A percentile compares a stretch with the other conserved stretches of the same genome.
Evolutionary conservation across 92 coral and sea anemone genomes (phyloP).

Genomic region (Parazoanthus swiftii): DNA sequence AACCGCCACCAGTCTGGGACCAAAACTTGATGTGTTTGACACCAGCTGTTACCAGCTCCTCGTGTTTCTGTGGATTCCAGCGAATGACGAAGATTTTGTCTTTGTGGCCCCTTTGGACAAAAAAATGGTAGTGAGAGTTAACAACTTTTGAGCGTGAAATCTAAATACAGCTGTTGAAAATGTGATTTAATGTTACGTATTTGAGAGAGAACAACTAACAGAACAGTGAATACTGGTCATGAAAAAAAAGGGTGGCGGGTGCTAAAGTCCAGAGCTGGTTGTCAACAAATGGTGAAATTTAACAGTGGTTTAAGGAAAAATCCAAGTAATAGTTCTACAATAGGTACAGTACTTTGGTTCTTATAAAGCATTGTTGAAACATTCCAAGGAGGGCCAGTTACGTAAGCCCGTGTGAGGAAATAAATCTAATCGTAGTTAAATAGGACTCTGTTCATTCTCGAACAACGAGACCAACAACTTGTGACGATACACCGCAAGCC

Average conservation of each 20-base stretch:
- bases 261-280: too few species aligned
- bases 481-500: too few species aligned
- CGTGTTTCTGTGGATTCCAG: conserved; percentile 94
- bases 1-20: conserved; percentile 99
- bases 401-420: neutral
- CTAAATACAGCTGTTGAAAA: neutral
- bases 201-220: too few species aligned
- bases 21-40: conserved; percentile 98
- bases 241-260: too few species aligned
- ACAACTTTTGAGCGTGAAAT: neutral
- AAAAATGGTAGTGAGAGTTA: neutral
- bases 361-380: too few species aligned
- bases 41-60: conserved; percentile 92
- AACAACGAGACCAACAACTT: neutral
- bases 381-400: neutral
- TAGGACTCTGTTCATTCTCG: neutral
- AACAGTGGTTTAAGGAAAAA: too few species aligned
- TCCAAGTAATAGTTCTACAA: too few species aligned
- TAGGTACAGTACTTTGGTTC: too few species aligned
- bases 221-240: too few species aligned
- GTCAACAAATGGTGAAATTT: too few species aligned
- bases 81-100: conserved; percentile 95
- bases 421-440: neutral
- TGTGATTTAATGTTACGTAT: neutral
- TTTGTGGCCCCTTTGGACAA: conserved; percentile 83